phyloP scores from a whole-genome alignment of 2,113 vertebrate species.

The Hippocampus guttulatus region DNA sequence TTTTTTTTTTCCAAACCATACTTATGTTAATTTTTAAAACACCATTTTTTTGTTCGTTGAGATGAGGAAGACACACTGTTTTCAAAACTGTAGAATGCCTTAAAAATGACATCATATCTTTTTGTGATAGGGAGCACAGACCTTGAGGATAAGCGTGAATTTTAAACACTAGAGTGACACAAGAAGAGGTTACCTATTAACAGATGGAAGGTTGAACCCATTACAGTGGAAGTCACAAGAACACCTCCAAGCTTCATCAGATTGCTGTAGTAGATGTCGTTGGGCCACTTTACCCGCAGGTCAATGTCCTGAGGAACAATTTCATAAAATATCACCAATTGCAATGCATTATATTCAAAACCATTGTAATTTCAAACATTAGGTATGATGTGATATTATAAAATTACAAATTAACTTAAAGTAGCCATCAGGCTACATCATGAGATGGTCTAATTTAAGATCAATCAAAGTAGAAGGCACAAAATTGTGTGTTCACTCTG shows the following conservation, averaged over 20 bases:
- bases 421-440: no score
- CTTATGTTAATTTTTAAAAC: no score
- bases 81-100: neutral
- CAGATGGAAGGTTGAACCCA: constrained; percentile 84
- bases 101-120: neutral
- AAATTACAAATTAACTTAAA: no score
- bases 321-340: constrained; percentile 4
- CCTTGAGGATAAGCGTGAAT: neutral
- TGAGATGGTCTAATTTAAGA: no score
- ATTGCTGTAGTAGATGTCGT: constrained; percentile 91
- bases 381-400: no score
- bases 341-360: neutral
- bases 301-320: constrained; percentile 78
- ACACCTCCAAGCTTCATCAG: constrained; percentile 91
- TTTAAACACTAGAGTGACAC: neutral
- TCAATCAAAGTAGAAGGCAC: no score
- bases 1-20: no score
- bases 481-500: no score
- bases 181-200: constrained; percentile 79
- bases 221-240: constrained; percentile 86
- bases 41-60: no score
- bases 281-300: constrained; percentile 93
- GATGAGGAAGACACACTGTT: neutral
- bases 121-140: neutral
- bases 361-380: no score